These are phyloP conservation scores for Calliscelio sp. DNA, from an alignment of 2,888 invertebrate genomes.

Conservation along the genomic window DNA sequence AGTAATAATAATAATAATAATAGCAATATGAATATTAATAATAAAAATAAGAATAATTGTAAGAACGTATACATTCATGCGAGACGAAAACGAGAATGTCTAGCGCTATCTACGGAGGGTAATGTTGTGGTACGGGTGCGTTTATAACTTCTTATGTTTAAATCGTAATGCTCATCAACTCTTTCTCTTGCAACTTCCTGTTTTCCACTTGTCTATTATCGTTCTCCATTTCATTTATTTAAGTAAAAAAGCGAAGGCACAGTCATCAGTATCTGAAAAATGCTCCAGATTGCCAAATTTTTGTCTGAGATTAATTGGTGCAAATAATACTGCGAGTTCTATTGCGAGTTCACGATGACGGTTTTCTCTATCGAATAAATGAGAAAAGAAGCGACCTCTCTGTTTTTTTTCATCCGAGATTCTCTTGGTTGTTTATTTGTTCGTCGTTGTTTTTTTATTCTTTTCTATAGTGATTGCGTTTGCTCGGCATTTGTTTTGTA, in stretches of 20 bases:
- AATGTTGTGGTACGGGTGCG: slow-evolving; percentile 30
- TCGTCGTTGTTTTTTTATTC: neutral
- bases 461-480: slow-evolving; percentile 13
- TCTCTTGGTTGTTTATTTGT: too few relatives aligned
- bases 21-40: too few relatives aligned
- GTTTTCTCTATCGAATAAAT: slow-evolving; percentile 30
- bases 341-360: slow-evolving; percentile 48
- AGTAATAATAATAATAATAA: too few relatives aligned
- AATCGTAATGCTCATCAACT: neutral
- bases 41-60: too few relatives aligned
- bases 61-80: slow-evolving; percentile 35
- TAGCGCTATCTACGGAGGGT: slow-evolving; percentile 22
- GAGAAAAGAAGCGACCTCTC: slow-evolving; percentile 24
- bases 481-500: slow-evolving; percentile 27
- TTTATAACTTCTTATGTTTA: slow-evolving; percentile 7
- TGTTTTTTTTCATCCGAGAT: too few relatives aligned
- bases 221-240: slow-evolving; percentile 23
- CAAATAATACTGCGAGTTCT: slow-evolving; percentile 71
- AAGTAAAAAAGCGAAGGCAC: slow-evolving; percentile 74
- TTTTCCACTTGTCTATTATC: slow-evolving; percentile 21
- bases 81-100: slow-evolving; percentile 28
- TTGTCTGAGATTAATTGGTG: slow-evolving; percentile 62
- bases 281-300: slow-evolving; percentile 65
- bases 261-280: slow-evolving; percentile 71
- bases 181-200: slow-evolving; percentile 10